Evolutionary conservation across 1,140 invertebrate species (phyloP).

Genomic region (Pogonus chalceus): DNA sequence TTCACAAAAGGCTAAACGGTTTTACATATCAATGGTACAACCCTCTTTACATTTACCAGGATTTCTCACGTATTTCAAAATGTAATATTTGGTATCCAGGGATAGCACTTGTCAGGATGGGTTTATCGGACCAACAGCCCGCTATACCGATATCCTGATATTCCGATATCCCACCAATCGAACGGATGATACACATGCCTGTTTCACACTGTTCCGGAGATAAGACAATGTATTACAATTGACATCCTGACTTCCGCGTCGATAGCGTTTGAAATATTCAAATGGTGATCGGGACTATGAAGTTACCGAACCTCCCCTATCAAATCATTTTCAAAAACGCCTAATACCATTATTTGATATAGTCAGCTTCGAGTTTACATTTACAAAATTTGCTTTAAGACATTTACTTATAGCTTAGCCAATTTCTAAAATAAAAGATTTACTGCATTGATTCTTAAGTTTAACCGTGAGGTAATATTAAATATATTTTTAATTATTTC

Average conservation of each 20-base stretch:
- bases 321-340: too few relatives aligned
- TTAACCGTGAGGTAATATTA: too few relatives aligned
- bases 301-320: too few relatives aligned
- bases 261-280: background rate
- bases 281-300: background rate
- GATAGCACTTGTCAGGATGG: background rate
- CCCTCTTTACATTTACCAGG: background rate
- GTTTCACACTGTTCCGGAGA: background rate
- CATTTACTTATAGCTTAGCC: too few relatives aligned
- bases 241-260: background rate
- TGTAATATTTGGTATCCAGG: background rate
- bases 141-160: background rate
- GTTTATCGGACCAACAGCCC: background rate
- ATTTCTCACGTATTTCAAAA: background rate
- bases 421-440: too few relatives aligned
- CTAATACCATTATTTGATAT: too few relatives aligned
- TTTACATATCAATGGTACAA: background rate
- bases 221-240: background rate
- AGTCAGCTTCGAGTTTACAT: too few relatives aligned
- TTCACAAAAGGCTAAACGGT: background rate
- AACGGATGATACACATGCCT: background rate
- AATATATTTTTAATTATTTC: too few relatives aligned
- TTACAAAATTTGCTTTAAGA: too few relatives aligned
- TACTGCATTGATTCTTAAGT: too few relatives aligned
- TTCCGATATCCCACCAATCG: background rate